phyloP scores from a whole-genome alignment of 2,888 invertebrate species.

The Synanthedon tipuliformis region DNA sequence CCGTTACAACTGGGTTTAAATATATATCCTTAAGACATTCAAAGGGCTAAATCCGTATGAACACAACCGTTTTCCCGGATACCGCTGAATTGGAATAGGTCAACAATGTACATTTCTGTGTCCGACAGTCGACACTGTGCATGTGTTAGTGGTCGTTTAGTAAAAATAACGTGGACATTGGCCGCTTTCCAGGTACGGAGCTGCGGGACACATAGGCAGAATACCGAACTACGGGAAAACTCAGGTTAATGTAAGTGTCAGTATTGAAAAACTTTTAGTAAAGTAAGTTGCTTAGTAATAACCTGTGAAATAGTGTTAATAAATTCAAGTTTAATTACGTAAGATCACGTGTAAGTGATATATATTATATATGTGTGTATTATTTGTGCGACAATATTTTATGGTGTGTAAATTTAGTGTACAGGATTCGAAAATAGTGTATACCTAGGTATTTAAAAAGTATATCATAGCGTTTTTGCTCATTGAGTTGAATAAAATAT shows the following conservation, averaged over 20 bases:
- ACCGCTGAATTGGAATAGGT: constrained; percentile 30
- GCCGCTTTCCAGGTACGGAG: constrained; percentile 58
- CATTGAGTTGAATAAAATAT: too few species aligned
- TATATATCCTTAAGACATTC: too few species aligned
- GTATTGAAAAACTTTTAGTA: background rate
- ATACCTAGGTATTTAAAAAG: too few species aligned
- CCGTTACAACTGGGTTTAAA: too few species aligned
- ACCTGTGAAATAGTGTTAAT: background rate
- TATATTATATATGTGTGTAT: too few species aligned
- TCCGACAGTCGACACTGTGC: constrained; percentile 7
- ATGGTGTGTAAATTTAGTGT: too few species aligned
- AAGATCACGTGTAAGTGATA: too few species aligned
- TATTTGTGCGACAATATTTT: too few species aligned
- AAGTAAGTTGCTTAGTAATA: background rate
- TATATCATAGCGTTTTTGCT: too few species aligned
- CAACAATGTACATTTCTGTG: constrained; percentile 17
- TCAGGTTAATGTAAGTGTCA: constrained; percentile 54
- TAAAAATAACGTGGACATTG: constrained; percentile 57
- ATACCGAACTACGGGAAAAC: constrained; percentile 63
- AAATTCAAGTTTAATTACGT: too few species aligned
- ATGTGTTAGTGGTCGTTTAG: constrained; percentile 19
- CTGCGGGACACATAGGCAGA: constrained; percentile 56
- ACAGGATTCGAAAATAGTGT: too few species aligned
- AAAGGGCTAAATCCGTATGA: constrained; percentile 8
- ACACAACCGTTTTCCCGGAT: constrained; percentile 1